Evolutionary conservation across 2,888 invertebrate species (phyloP).

Genomic region (Hecatera dysodea): DNA sequence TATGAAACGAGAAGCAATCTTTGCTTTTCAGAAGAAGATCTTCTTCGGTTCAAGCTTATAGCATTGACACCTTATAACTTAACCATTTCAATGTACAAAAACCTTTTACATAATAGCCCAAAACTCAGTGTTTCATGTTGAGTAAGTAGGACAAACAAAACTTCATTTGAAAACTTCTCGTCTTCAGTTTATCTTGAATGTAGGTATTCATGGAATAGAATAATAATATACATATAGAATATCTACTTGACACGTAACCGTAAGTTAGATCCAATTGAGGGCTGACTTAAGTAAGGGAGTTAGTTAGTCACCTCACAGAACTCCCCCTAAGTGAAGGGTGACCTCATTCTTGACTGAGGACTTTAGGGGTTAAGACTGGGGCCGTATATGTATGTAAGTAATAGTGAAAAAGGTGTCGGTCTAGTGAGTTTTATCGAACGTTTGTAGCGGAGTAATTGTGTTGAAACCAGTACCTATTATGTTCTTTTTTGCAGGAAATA

Average conservation of each 20-base stretch:
- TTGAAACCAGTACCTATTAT: not conserved
- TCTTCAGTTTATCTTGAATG: not conserved
- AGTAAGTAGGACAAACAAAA: not conserved
- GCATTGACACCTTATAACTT: no score
- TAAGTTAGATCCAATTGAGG: conserved; percentile 9
- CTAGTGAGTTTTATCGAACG: conserved; percentile 12
- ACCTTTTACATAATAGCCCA: no score
- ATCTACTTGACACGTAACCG: not conserved
- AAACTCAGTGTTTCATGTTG: not conserved
- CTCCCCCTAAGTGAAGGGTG: conserved; percentile 21
- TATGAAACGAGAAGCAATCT: no score
- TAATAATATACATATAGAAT: conserved; percentile 24
- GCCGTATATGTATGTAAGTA: conserved; percentile 8
- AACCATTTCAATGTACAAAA: no score
- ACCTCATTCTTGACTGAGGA: conserved; percentile 39
- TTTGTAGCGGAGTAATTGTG: not conserved
- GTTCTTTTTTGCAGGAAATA: not conserved
- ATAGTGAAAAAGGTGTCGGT: conserved; percentile 23
- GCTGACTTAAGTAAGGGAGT: conserved; percentile 21
- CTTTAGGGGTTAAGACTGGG: conserved; percentile 4
- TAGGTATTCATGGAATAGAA: not conserved
- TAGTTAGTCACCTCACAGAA: conserved; percentile 26
- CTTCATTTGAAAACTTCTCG: not conserved
- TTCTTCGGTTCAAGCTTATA: not conserved
- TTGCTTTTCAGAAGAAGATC: not conserved